Evolutionary conservation across 2,113 vertebrate species (phyloP), one percentile per base, ranked within the genome.

Genomic region (Reinhardtius hippoglossoides): DNA sequence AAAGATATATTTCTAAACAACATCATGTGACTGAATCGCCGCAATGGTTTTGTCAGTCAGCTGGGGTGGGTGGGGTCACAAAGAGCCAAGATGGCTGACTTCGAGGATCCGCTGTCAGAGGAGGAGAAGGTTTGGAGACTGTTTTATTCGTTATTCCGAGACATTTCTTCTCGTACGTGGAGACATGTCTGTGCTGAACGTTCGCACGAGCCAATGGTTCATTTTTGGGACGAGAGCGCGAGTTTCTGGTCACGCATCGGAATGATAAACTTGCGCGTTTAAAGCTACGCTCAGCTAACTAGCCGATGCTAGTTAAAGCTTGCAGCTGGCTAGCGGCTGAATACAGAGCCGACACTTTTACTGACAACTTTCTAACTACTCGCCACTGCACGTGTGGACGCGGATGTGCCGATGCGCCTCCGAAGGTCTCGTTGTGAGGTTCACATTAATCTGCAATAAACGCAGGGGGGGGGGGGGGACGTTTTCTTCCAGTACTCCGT

Each of bases 31-130:
- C 12, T 2, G 18, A 52, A n/a, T 20, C 20, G 50, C 4, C 4
- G 56, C 58, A 13, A 21, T 27, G 61, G 20, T 54, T 40, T 21
- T 67, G 68, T 80, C 82, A 83, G 74, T 85, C 83, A 88, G 85
- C 85, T 74, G 77, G 54, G 37, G 87, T 85, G 79, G 91, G 92
- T 88, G 90, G 84, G 92, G 92, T 92, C 92, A 91, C 91, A 90
- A 92, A 93, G 94, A 95, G 94, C 94, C 95, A 95, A 97, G 91
- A 98, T 98, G 97, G 97, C 96, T 77, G 97, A 98, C 91, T 94
- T 96, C 84, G 97, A 98, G 89, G 97, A 96, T 67, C 95, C 95
- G 91, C 95, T 97, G 92, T 95, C 96, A 92, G 97, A 98, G 67
- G 96, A 97, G 66, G 97, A 98, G 93, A 98, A 98, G 96, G 97